A percentile compares a stretch with the other conserved stretches of the same genome.
Evolutionary conservation across 2,888 invertebrate genomes (phyloP).

Genomic region (Octonoba sinensis): DNA sequence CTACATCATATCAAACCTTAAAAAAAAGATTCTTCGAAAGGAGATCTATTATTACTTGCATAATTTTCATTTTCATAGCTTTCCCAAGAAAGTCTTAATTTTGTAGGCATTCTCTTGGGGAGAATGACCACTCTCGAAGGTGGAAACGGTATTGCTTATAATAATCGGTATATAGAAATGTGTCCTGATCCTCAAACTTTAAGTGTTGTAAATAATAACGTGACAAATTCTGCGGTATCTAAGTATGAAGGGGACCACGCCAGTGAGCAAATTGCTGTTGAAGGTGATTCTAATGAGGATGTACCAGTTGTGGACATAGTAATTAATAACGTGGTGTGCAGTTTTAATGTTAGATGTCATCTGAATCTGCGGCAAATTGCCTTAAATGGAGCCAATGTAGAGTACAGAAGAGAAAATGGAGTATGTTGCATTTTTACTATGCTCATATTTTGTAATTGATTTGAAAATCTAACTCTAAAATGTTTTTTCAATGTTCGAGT

Average conservation of each 20-base stretch:
- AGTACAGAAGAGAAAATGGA: conserved; percentile 93
- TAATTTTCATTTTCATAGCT: conserved; percentile 20
- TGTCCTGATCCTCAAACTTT: conserved; percentile 33
- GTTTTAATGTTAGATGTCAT: conserved; percentile 96
- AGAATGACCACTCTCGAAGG: conserved; percentile 57
- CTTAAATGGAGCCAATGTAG: conserved; percentile 91
- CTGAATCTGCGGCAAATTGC: conserved; percentile 95
- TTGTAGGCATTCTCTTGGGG: too few species aligned
- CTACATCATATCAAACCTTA: too few species aligned
- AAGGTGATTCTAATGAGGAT: conserved; percentile 43
- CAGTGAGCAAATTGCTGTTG: conserved; percentile 30
- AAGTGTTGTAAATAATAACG: conserved; percentile 38
- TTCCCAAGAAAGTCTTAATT: conserved; percentile 5
- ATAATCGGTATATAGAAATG: conserved; percentile 36
- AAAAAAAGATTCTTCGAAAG: not conserved
- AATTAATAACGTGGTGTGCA: conserved; percentile 97
- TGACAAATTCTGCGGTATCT: conserved; percentile 8
- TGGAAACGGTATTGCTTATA: conserved; percentile 47
- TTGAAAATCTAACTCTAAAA: not conserved
- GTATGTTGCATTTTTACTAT: conserved; percentile 71
- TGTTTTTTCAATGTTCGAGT: too few species aligned
- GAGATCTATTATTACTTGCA: conserved; percentile 33
- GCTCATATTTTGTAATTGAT: not conserved
- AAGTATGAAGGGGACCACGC: conserved; percentile 23
- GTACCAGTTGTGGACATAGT: conserved; percentile 82